Evolutionary conservation across 2,888 invertebrate genomes (phyloP).

Genomic region (Nyleta sp.): DNA sequence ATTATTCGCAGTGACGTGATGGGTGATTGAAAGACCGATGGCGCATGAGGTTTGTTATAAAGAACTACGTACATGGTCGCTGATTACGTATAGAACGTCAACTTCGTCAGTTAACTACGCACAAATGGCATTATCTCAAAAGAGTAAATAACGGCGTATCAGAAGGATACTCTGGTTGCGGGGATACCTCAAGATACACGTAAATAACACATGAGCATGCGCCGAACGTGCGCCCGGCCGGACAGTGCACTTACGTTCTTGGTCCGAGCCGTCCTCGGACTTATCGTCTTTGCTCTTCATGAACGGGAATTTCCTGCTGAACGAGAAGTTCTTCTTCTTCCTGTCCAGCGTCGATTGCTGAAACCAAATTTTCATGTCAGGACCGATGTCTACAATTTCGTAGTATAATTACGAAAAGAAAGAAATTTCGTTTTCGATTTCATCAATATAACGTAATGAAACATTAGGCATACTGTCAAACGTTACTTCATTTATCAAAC

Average conservation of each 20-base stretch:
- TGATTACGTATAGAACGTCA: conserved; percentile 29
- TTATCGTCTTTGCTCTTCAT: conserved; percentile 99
- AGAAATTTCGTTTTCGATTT: no score
- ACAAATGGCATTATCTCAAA: conserved; percentile 51
- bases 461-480: no score
- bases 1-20: conserved; percentile 11
- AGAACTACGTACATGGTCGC: conserved; percentile 13
- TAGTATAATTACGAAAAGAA: no score
- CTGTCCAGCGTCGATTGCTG: conserved; percentile 97
- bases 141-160: conserved; percentile 48
- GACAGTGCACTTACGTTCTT: conserved; percentile 93
- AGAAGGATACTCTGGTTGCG: conserved; percentile 62
- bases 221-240: conserved; percentile 76
- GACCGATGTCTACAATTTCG: no score
- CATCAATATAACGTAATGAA: no score
- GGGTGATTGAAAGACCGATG: conserved; percentile 12
- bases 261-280: conserved; percentile 97
- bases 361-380: conserved; percentile 72
- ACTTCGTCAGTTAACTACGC: conserved; percentile 57
- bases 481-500: no score
- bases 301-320: conserved; percentile 99
- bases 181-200: conserved; percentile 63
- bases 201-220: conserved; percentile 73
- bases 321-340: conserved; percentile 99
- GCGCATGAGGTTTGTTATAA: conserved; percentile 18